Evolutionary conservation across 2,888 invertebrate genomes (phyloP).

Genomic region (Aleiodes testaceus): DNA sequence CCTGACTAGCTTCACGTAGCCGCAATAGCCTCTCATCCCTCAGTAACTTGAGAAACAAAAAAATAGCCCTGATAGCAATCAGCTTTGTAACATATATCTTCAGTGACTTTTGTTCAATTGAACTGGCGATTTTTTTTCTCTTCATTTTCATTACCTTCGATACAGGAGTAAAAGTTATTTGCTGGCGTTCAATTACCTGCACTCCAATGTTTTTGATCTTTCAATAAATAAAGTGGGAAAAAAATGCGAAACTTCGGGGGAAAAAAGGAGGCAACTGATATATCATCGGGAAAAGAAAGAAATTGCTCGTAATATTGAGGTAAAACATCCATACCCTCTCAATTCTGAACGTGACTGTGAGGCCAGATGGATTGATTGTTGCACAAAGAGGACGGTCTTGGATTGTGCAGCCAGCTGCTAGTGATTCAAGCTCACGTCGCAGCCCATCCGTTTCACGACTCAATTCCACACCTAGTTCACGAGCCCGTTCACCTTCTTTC

Average conservation of each 20-base stretch:
- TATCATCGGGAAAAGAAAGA: neutral
- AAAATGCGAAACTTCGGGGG: neutral
- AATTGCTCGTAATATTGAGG: neutral
- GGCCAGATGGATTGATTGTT: conserved; percentile 81
- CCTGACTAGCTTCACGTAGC: conserved; percentile 74
- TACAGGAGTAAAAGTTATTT: neutral
- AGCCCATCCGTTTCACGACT: conserved; percentile 78
- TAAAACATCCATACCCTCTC: conserved; percentile 74
- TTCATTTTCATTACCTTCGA: neutral
- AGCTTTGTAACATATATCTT: conserved; percentile 30
- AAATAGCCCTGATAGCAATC: conserved; percentile 27
- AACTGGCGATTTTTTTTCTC: neutral
- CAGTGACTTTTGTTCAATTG: conserved; percentile 24
- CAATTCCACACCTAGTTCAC: conserved; percentile 75
- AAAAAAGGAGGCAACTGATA: neutral
- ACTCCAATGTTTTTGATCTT: conserved; percentile 18
- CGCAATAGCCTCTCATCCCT: conserved; percentile 75
- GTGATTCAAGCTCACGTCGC: conserved; percentile 76
- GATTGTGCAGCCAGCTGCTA: conserved; percentile 79
- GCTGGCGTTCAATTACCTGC: neutral
- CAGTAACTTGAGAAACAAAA: conserved; percentile 71
- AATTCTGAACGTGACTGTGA: conserved; percentile 79
- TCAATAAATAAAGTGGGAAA: neutral
- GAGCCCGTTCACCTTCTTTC: conserved; percentile 76
- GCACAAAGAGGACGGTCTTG: conserved; percentile 85